Evolutionary conservation across 2,113 vertebrate genomes (phyloP).

Genomic region (Limnothrissa miodon): DNA sequence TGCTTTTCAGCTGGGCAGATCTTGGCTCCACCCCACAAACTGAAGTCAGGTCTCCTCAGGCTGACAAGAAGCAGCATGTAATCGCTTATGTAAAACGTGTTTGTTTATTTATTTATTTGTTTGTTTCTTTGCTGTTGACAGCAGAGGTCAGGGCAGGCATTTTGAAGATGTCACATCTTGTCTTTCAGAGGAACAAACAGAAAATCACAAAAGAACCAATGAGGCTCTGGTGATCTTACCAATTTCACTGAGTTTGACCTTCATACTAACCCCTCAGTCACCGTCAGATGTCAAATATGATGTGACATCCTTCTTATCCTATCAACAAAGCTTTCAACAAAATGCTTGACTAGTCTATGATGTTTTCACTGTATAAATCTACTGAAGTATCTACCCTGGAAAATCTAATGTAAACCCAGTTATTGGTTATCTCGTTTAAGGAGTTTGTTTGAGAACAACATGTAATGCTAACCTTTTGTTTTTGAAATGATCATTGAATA

Average conservation of each 20-base stretch:
- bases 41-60: constrained; percentile 36
- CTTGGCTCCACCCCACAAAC: constrained; percentile 39
- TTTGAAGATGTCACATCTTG: not conserved
- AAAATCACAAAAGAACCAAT: constrained; percentile 22
- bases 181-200: constrained; percentile 28
- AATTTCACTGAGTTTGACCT: not conserved
- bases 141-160: not conserved
- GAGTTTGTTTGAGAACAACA: too few relatives aligned
- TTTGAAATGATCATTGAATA: too few relatives aligned
- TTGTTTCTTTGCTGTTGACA: not conserved
- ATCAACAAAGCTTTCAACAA: not conserved
- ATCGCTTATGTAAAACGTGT: constrained; percentile 24
- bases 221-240: not conserved
- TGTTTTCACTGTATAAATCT: not conserved
- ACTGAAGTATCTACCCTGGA: not conserved
- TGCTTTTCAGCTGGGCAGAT: constrained; percentile 30
- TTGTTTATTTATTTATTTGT: not conserved
- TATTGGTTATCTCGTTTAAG: too few relatives aligned
- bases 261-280: not conserved
- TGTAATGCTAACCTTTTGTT: too few relatives aligned
- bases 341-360: not conserved
- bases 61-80: constrained; percentile 42
- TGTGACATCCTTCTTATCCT: not conserved
- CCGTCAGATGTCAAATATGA: not conserved
- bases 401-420: not conserved